Percentiles rank a stretch among this genome's conserved stretches.
Evolutionary conservation across 2,888 invertebrate genomes (phyloP).

Genomic region (Blera fallax): DNA sequence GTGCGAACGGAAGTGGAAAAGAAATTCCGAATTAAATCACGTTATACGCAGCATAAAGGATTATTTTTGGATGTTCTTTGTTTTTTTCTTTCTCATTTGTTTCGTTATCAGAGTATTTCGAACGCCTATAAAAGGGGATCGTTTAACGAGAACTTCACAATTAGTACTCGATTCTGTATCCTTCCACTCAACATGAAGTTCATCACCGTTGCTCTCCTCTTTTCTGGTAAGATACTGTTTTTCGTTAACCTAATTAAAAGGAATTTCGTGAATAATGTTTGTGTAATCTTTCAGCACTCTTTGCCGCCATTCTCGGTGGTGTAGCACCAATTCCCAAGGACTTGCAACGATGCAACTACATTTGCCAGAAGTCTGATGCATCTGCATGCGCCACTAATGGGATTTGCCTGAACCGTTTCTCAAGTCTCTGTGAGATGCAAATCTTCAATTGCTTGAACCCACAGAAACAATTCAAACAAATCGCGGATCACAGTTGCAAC

Average conservation of each 20-base stretch:
- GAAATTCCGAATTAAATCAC: neutral
- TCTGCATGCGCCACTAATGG: conserved; percentile 78
- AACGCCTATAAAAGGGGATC: conserved; percentile 15
- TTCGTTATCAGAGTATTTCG: neutral
- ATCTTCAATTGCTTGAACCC: conserved; percentile 78
- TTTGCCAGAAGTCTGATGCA: conserved; percentile 38
- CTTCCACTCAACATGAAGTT: conserved; percentile 25
- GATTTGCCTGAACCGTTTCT: conserved; percentile 77
- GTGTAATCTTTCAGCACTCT: neutral
- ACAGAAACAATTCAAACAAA: conserved; percentile 74
- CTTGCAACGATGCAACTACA: conserved; percentile 39
- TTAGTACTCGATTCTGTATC: neutral
- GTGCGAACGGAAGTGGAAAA: neutral
- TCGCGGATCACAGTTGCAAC: conserved; percentile 75
- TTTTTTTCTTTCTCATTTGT: neutral
- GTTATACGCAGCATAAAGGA: neutral
- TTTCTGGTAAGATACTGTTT: conserved; percentile 35
- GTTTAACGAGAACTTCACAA: neutral
- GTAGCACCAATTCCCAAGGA: conserved; percentile 33
- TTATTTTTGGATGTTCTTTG: neutral
- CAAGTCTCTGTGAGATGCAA: conserved; percentile 78
- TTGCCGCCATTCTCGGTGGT: conserved; percentile 14
- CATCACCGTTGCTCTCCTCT: conserved; percentile 2
- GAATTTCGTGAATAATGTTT: neutral
- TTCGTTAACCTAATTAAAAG: neutral